phyloP scores from a whole-genome alignment of 2,113 vertebrate species.

The Malurus cyaneus region DNA sequence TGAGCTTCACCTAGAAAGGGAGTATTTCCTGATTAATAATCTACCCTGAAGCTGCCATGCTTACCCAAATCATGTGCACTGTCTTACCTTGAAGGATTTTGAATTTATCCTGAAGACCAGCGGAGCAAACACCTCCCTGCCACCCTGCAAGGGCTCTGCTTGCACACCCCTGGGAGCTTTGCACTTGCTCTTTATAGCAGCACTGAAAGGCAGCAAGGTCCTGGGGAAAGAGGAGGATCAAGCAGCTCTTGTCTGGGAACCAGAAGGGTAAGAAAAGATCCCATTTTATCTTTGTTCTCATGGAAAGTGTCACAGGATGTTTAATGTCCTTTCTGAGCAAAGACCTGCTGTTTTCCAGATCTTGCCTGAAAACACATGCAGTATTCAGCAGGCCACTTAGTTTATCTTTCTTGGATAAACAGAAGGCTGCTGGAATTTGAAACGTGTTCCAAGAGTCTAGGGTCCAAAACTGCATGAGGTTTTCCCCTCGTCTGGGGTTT shows the following conservation, averaged over 20 bases:
- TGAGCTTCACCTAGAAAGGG: not conserved
- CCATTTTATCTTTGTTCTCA: not conserved
- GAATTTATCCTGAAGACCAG: not conserved
- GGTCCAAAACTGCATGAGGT: not conserved
- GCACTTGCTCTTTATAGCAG: not conserved
- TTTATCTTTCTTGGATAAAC: conserved; percentile 63
- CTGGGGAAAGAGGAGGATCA: not conserved
- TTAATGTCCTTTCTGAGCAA: conserved; percentile 1
- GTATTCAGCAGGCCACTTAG: conserved; percentile 13
- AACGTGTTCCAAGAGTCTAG: conserved; percentile 53
- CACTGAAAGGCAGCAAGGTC: not conserved
- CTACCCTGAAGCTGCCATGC: fast-evolving
- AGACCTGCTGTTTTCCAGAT: conserved; percentile 43
- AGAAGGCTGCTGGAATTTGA: conserved; percentile 56
- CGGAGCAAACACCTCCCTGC: not conserved
- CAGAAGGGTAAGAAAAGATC: not conserved
- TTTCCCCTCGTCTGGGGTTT: not conserved
- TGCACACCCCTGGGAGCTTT: not conserved
- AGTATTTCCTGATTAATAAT: not conserved
- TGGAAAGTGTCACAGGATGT: conserved; percentile 13
- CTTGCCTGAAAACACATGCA: not conserved
- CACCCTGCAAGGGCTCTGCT: not conserved
- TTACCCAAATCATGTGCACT: not conserved
- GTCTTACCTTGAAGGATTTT: not conserved
- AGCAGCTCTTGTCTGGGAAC: not conserved